Conservation (phyloP, 2,113 vertebrate genomes). For the Gymnorhina tibicen region DNA sequence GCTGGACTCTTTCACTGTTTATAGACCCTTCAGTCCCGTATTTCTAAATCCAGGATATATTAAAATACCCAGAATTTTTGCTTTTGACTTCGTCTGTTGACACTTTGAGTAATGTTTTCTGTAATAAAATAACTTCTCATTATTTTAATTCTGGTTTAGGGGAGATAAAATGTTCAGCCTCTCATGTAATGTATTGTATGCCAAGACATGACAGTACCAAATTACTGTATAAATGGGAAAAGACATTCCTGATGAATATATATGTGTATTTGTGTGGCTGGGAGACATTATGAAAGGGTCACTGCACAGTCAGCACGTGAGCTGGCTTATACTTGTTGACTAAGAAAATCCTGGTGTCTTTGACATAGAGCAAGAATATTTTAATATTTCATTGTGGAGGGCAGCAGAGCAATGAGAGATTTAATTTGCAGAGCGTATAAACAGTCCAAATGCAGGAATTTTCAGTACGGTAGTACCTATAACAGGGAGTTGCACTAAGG, state of each 20-base stretch:
- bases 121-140: conserved; percentile 12
- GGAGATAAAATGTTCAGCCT: not conserved
- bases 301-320: not conserved
- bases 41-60: not conserved
- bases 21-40: not conserved
- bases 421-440: not conserved
- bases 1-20: not conserved
- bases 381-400: not conserved
- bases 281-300: conserved; percentile 14
- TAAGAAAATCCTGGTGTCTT: conserved; percentile 18
- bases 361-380: not conserved
- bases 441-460: not conserved
- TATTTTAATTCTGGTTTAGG: not conserved
- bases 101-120: not conserved
- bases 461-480: not conserved
- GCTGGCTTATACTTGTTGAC: conserved; percentile 19
- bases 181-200: not conserved
- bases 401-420: not conserved
- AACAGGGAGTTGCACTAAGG: not conserved
- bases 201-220: not conserved
- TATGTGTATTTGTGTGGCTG: not conserved
- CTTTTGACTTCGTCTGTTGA: not conserved
- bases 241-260: conserved; percentile 6
- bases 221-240: conserved; percentile 18
- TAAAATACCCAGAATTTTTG: not conserved